Base-by-base conservation (phyloP, 2,113 vertebrate genomes). In the Ancistrus triradiatus region DNA sequence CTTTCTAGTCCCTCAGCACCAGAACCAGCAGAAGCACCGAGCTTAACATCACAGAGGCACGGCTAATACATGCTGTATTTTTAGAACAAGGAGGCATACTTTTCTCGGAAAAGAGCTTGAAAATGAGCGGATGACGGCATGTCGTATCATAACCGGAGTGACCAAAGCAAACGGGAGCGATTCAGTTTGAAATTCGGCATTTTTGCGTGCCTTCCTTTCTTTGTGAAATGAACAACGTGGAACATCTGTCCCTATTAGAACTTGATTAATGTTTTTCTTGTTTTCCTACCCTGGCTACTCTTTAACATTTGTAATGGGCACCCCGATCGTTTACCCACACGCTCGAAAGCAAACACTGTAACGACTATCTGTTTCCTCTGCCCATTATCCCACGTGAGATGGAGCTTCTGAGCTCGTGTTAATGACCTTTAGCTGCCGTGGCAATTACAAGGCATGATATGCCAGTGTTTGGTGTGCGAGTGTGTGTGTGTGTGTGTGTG, bases 291-390 rank as follows among this genome's bases (percentile, higher is more conserved):
- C 43, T 70, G 58, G 64, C 56, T 63, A 49, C 46, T 67, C 38
- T 59, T 55, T 59, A 27, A 27, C 70, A 51, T 76, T 66, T 82
- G 79, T 84, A 87, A 87, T 82, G 83, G 81, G 76, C 77, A 65
- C 78, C 6, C 19, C 22, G 76, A 84, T 84, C 79, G 81, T 75
- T 81, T 77, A 80, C 81, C 79, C 74, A 78, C 53, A 73, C 86
- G 84, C 84, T 85, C 86, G 83, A 82, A 81, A 85, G 84, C 84
- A 74, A 79, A 83, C 83, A 77, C 80, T 84, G 81, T 83, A 81
- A 86, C 81, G 22, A 63, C 55, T 49, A 38, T 42, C 14, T 21
- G 78, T 77, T 35, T 67, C 38, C 62, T 38, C 73, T 79, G 70
- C 70, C 69, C 66, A 70, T 78, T 78, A 78, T 74, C 73, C 69